Percentiles rank a stretch among this genome's conserved stretches.
phyloP scores from a whole-genome alignment of 1,140 invertebrate species.

The Gonioctena quinquepunctata region DNA sequence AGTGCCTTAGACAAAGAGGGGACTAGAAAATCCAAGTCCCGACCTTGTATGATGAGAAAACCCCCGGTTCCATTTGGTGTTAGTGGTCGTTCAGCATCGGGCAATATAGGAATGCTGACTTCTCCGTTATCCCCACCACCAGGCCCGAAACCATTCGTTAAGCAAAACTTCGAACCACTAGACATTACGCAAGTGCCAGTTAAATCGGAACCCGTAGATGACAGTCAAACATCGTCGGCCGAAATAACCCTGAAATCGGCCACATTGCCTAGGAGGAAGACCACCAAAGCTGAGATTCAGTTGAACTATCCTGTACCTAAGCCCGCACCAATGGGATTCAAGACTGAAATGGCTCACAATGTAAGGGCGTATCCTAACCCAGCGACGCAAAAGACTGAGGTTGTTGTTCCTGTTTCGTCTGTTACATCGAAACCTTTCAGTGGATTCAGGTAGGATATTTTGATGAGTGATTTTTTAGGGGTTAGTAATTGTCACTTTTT shows the following conservation, averaged over 20 bases:
- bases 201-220: slow-evolving; percentile 13
- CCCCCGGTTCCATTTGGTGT: slow-evolving; percentile 64
- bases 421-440: slow-evolving; percentile 40
- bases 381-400: slow-evolving; percentile 62
- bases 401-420: slow-evolving; percentile 61
- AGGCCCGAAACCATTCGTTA: slow-evolving; percentile 43
- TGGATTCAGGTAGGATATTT: slow-evolving; percentile 28
- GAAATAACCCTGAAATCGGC: slow-evolving; percentile 70
- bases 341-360: slow-evolving; percentile 65
- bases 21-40: slow-evolving; percentile 57
- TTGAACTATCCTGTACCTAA: slow-evolving; percentile 59
- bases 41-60: slow-evolving; percentile 59
- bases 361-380: slow-evolving; percentile 57
- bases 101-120: slow-evolving; percentile 48
- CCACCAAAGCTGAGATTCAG: slow-evolving; percentile 68
- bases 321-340: slow-evolving; percentile 59
- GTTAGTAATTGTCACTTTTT: too few relatives aligned
- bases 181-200: slow-evolving; percentile 22
- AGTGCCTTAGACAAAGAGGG: slow-evolving; percentile 62
- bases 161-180: slow-evolving; percentile 26
- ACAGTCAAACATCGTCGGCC: slow-evolving; percentile 61
- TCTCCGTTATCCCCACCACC: slow-evolving; percentile 45
- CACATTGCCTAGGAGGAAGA: slow-evolving; percentile 66
- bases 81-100: slow-evolving; percentile 58
- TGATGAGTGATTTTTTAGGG: too few relatives aligned